phyloP scores from a whole-genome alignment of 2,888 invertebrate species.

The Argyra leucocephala region DNA sequence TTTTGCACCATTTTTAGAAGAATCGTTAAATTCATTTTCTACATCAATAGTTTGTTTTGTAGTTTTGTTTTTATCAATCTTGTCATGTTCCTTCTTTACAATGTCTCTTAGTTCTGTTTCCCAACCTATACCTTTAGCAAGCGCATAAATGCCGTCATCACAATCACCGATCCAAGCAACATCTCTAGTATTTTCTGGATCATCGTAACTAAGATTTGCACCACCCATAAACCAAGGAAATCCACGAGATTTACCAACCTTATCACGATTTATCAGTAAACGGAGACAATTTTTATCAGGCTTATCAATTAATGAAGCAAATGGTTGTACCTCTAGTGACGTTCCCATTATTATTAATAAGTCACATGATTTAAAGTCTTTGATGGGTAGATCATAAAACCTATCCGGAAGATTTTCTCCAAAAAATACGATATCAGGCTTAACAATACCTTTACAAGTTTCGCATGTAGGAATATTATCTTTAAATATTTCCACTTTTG shows the following conservation, averaged over 20 bases:
- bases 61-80: slow-evolving; percentile 41
- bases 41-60: too few species aligned
- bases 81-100: slow-evolving; percentile 49
- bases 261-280: slow-evolving; percentile 77
- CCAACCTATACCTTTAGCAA: slow-evolving; percentile 74
- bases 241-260: slow-evolving; percentile 50
- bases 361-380: slow-evolving; percentile 79
- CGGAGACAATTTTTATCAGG: slow-evolving; percentile 66
- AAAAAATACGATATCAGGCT: slow-evolving; percentile 94
- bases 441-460: slow-evolving; percentile 68
- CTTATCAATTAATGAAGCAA: slow-evolving; percentile 76
- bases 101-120: slow-evolving; percentile 55
- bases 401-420: slow-evolving; percentile 77
- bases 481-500: slow-evolving; percentile 70
- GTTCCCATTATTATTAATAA: slow-evolving; percentile 91
- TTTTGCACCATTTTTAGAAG: too few species aligned
- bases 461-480: slow-evolving; percentile 70
- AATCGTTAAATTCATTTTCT: too few species aligned
- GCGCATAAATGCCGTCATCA: slow-evolving; percentile 63
- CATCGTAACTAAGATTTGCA: slow-evolving; percentile 61
- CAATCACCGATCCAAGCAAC: slow-evolving; percentile 77
- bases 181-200: slow-evolving; percentile 55
- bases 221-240: slow-evolving; percentile 35
- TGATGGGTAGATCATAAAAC: slow-evolving; percentile 58
- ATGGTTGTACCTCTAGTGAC: slow-evolving; percentile 87